These are phyloP conservation scores for Acrobasis suavella DNA, from an alignment of 2,888 invertebrate genomes.

Conservation along the genomic window DNA sequence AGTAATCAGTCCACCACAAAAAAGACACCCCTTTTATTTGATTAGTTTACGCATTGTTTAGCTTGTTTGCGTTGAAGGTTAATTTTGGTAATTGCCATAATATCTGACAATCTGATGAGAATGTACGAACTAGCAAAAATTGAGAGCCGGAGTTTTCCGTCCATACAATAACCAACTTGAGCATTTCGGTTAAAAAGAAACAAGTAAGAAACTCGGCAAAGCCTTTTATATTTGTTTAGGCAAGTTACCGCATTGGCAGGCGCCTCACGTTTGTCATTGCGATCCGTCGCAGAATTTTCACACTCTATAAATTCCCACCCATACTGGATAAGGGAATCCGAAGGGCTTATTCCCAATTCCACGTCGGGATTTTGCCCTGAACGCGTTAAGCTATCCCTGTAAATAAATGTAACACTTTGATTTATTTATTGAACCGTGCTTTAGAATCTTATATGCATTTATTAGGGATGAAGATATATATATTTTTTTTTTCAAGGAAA, in stretches of 20 bases:
- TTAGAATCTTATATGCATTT: background rate
- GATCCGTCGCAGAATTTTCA: conserved; percentile 67
- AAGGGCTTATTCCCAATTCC: conserved; percentile 46
- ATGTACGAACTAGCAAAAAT: too few relatives aligned
- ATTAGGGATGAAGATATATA: too few relatives aligned
- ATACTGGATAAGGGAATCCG: conserved; percentile 58
- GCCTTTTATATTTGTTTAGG: conserved; percentile 28
- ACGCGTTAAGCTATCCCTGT: conserved; percentile 42
- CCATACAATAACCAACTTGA: background rate
- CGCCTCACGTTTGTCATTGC: conserved; percentile 71
- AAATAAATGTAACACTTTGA: conserved; percentile 39
- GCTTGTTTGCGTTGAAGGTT: too few relatives aligned
- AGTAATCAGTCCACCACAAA: too few relatives aligned
- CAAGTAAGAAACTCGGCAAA: background rate
- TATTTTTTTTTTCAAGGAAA: too few relatives aligned
- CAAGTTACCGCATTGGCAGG: conserved; percentile 35
- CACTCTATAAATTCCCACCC: conserved; percentile 72
- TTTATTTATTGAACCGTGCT: conserved; percentile 29
- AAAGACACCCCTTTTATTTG: too few relatives aligned
- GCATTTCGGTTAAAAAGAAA: background rate
- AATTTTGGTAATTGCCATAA: too few relatives aligned
- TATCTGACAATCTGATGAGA: too few relatives aligned
- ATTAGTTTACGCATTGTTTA: too few relatives aligned
- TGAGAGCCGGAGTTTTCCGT: too few relatives aligned
- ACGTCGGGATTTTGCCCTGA: conserved; percentile 38